Conservation (phyloP, 2,113 vertebrate species). For the Odontophorus gujanensis region DNA sequence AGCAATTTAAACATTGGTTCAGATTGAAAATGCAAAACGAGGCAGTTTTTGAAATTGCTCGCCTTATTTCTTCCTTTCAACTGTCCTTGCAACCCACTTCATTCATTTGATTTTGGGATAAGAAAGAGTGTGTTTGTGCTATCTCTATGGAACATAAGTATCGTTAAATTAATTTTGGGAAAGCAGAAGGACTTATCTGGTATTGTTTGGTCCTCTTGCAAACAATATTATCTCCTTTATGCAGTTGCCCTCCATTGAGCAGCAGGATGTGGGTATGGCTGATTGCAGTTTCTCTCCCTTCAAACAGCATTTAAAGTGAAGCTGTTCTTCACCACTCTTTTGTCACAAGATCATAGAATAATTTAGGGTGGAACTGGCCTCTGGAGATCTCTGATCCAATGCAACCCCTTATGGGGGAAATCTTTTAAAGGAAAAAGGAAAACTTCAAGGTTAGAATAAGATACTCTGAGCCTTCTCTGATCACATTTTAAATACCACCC, state of each 20-base stretch:
- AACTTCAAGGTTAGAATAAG: background rate
- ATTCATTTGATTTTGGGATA: background rate
- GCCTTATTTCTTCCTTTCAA: background rate
- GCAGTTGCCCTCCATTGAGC: background rate
- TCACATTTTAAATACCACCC: background rate
- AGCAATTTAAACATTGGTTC: background rate
- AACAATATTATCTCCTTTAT: background rate
- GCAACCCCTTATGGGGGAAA: background rate
- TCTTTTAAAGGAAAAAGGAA: background rate
- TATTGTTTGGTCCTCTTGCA: background rate
- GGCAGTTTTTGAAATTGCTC: background rate
- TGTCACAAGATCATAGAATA: background rate
- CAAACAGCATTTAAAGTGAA: background rate
- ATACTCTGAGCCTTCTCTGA: background rate
- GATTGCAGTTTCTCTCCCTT: background rate
- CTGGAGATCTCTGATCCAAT: background rate
- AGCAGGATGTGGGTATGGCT: fast-evolving
- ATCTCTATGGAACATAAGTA: background rate
- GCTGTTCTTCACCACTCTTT: background rate
- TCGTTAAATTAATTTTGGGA: background rate
- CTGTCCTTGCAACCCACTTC: background rate
- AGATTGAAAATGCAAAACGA: background rate
- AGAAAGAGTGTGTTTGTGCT: background rate
- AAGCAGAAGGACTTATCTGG: background rate
- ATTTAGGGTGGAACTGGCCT: background rate